A percentile compares a stretch with the other conserved stretches of the same genome.
phyloP scores from a whole-genome alignment of 92 coral and sea anemone genomes.

The Heteractis magnifica region DNA sequence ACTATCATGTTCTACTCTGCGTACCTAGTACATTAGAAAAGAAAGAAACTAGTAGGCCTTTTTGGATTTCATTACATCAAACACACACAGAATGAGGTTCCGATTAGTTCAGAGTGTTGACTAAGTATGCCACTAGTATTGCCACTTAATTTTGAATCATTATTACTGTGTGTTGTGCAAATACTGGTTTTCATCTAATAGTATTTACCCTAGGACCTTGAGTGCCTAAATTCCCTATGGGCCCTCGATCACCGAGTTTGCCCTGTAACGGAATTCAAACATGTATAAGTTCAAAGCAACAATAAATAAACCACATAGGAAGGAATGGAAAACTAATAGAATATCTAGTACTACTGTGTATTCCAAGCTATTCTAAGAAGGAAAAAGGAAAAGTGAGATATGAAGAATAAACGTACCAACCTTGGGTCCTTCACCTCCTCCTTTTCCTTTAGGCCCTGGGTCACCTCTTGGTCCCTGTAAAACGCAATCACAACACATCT shows the following conservation, averaged over 20 bases:
- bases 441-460: slow-evolving; percentile 45
- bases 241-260: slow-evolving; percentile 51
- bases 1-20: no score
- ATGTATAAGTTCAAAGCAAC: slow-evolving; percentile 16
- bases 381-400: slow-evolving; percentile 7
- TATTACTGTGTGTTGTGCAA: background rate
- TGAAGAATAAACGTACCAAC: slow-evolving; percentile 54
- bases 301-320: background rate
- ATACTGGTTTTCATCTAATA: background rate
- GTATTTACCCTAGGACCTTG: slow-evolving; percentile 41
- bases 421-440: slow-evolving; percentile 69
- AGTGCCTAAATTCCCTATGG: slow-evolving; percentile 24
- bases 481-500: background rate
- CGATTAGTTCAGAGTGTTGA: background rate
- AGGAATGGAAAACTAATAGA: background rate
- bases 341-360: background rate
- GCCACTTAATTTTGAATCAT: background rate
- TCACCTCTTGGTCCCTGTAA: slow-evolving; percentile 56
- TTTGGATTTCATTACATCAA: background rate
- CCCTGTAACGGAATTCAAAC: slow-evolving; percentile 41
- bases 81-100: background rate
- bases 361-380: background rate
- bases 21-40: no score
- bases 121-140: background rate
- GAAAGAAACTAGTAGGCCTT: background rate